These are phyloP conservation scores for Protonibea diacanthus DNA, from an alignment of 2,797 vertebrate genomes.

Conservation along the genomic window DNA sequence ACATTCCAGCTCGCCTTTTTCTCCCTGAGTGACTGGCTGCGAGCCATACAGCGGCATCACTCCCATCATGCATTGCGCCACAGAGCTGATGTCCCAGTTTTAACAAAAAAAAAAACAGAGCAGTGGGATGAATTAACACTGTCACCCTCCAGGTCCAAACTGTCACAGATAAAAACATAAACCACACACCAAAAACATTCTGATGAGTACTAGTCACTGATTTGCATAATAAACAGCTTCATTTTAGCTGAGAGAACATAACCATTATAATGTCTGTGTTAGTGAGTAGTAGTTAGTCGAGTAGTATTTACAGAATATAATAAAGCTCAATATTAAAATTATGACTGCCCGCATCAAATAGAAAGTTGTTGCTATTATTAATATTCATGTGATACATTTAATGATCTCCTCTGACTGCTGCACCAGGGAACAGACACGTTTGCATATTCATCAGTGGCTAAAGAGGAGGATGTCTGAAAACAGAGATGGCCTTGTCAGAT, in stretches of 20 bases:
- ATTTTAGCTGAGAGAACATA: background rate
- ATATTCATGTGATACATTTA: constrained; percentile 62
- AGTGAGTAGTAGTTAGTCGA: background rate
- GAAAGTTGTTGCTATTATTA: constrained; percentile 8
- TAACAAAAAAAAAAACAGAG: constrained; percentile 49
- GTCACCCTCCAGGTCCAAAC: constrained; percentile 52
- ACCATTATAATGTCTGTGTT: background rate
- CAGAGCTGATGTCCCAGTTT: constrained; percentile 76
- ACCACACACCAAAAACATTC: background rate
- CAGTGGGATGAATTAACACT: constrained; percentile 52
- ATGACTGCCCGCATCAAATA: background rate
- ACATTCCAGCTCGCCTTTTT: constrained; percentile 46
- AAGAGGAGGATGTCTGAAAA: constrained; percentile 66
- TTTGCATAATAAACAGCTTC: background rate
- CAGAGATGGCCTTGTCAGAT: constrained; percentile 74
- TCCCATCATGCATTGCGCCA: constrained; percentile 70
- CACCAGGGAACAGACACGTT: constrained; percentile 29
- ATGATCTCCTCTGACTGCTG: constrained; percentile 58
- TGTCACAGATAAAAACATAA: constrained; percentile 36
- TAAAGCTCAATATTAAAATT: background rate
- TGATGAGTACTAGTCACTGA: background rate
- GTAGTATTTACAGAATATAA: constrained; percentile 9
- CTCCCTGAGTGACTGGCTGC: constrained; percentile 62
- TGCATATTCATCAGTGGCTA: constrained; percentile 68
- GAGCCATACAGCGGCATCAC: constrained; percentile 64